phyloP scores from a whole-genome alignment of 2,113 vertebrate species.

The Marcusenius ussheri region DNA sequence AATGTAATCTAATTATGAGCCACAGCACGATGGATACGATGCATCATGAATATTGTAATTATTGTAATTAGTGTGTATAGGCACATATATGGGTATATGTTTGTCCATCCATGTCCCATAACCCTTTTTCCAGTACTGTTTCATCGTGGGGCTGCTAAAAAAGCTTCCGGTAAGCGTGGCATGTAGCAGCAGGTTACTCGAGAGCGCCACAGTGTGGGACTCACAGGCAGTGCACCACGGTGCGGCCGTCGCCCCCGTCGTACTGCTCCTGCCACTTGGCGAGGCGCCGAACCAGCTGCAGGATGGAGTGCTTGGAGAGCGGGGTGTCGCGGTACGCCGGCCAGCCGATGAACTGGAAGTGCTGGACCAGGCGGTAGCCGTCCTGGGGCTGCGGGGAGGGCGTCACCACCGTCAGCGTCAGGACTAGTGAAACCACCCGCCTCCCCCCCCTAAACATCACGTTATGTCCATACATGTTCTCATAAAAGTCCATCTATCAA shows the following conservation, averaged over 20 bases:
- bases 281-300: conserved; percentile 82
- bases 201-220: conserved; percentile 42
- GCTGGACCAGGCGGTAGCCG: conserved; percentile 90
- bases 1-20: background rate
- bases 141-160: background rate
- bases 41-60: background rate
- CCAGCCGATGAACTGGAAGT: conserved; percentile 98
- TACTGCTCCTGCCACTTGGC: conserved; percentile 98
- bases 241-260: conserved; percentile 84
- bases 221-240: conserved; percentile 95
- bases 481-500: background rate
- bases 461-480: background rate
- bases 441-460: background rate
- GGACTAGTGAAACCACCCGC: background rate
- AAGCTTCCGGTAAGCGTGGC: too few relatives aligned
- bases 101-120: background rate
- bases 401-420: background rate
- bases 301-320: conserved; percentile 86
- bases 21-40: background rate
- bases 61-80: background rate
- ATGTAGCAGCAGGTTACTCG: background rate
- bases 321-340: conserved; percentile 91
- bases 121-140: background rate
- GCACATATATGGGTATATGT: background rate
- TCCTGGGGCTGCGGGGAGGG: conserved; percentile 79